Base-by-base conservation (phyloP, 2,888 invertebrate species). In the Branchellion lobata region DNA sequence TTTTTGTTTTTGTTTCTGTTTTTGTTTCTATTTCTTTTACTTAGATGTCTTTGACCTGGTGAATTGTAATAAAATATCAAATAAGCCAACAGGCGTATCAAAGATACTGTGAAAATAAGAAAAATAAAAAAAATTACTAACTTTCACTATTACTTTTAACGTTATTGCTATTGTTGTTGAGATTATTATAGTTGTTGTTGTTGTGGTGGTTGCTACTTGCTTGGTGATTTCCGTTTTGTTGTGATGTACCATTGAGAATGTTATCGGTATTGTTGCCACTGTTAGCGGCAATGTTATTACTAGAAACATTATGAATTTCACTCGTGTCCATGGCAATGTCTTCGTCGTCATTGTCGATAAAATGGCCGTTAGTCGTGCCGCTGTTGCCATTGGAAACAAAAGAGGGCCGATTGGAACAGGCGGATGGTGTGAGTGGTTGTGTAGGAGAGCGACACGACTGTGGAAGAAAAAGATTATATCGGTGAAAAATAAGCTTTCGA, bases 31-130 rank as follows among this genome's bases (percentile, higher is more conserved):
- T 18, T 33, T 31, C 69, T 34, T 33, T 69, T 69, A 21, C 11
- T 69, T 14, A n/a, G 14, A 69, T 69, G 69, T 33, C 34, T 31
- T 69, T 69, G 69, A 21, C 34, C 33, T 84, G 83, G n/a, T n/a
- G n/a, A n/a, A n/a, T n/a, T n/a, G n/a, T n/a, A n/a, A n/a, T n/a
- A n/a, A n/a, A n/a, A n/a, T n/a, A n/a, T n/a, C n/a, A n/a, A n/a
- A n/a, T n/a, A n/a, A n/a, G n/a, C n/a, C n/a, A n/a, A n/a, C n/a
- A n/a, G n/a, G n/a, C n/a, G n/a, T n/a, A n/a, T n/a, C n/a, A n/a
- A n/a, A n/a, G n/a, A n/a, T n/a, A n/a, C n/a, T n/a, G n/a, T n/a
- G n/a, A n/a, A n/a, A n/a, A n/a, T n/a, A n/a, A n/a, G 2, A 40
- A 33, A 2, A 57, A 57, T 14, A 57, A 57, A 24, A 57, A 8